Conservation (phyloP, 1,140 invertebrate genomes). For the Drosophila elegans region DNA sequence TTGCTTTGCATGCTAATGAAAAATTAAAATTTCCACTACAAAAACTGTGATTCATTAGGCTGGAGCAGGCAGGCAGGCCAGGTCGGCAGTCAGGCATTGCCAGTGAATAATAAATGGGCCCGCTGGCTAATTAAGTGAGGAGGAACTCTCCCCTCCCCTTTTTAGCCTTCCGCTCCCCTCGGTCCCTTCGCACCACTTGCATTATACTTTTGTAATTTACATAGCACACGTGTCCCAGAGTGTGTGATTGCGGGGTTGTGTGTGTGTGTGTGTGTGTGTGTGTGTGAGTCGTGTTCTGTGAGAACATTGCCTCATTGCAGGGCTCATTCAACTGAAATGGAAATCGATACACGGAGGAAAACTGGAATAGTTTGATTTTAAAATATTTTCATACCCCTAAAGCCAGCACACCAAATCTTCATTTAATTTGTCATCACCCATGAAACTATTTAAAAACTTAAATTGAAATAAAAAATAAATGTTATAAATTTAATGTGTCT, state of each 20-base stretch:
- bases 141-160: conserved; percentile 23
- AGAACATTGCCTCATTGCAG: conserved; percentile 61
- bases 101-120: conserved; percentile 81
- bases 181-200: conserved; percentile 29
- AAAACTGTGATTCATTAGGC: conserved; percentile 83
- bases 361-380: background rate
- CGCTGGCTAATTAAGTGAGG: conserved; percentile 79
- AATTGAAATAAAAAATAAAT: too few relatives aligned
- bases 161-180: background rate
- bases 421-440: too few relatives aligned
- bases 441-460: too few relatives aligned
- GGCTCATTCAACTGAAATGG: conserved; percentile 56
- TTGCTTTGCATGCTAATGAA: conserved; percentile 80
- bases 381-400: background rate
- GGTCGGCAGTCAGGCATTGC: conserved; percentile 53
- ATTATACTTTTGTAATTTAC: conserved; percentile 80
- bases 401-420: too few relatives aligned
- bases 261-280: conserved; percentile 7
- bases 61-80: conserved; percentile 31
- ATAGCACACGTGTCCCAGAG: conserved; percentile 63
- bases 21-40: conserved; percentile 82
- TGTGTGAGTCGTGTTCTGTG: conserved; percentile 37
- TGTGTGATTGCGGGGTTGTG: background rate
- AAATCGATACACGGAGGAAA: conserved; percentile 58
- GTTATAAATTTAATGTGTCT: too few relatives aligned